Evolutionary conservation across 2,113 vertebrate species (phyloP).

Genomic region (Columba livia): DNA sequence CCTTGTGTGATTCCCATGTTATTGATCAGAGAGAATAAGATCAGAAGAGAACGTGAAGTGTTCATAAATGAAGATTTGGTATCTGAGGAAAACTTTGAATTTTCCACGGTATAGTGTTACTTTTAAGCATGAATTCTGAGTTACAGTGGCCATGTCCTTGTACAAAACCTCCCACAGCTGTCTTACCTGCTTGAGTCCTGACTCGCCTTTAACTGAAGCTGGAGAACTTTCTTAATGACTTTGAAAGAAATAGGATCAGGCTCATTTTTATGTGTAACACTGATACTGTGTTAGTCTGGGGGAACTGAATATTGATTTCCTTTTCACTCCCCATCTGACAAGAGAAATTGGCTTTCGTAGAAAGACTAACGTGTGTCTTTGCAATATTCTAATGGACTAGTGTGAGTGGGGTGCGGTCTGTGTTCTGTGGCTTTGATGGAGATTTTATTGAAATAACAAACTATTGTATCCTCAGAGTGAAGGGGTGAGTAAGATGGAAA

Average conservation of each 20-base stretch:
- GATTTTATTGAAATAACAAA: background rate
- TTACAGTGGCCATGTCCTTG: background rate
- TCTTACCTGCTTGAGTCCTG: background rate
- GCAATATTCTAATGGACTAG: background rate
- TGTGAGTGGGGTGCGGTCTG: background rate
- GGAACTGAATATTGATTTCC: background rate
- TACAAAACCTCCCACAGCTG: background rate
- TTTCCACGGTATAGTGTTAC: background rate
- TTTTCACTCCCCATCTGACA: background rate
- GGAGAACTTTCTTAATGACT: background rate
- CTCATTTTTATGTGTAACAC: background rate
- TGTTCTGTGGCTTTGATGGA: background rate
- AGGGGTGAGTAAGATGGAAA: background rate
- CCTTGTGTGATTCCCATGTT: background rate
- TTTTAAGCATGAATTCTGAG: background rate
- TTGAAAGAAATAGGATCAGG: background rate
- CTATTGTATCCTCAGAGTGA: background rate
- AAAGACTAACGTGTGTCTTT: fast-evolving
- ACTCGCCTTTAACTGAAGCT: background rate
- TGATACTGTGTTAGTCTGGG: background rate
- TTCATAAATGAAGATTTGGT: background rate
- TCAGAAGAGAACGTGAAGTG: background rate
- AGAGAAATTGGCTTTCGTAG: background rate
- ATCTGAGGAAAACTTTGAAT: background rate
- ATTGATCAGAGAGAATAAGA: background rate